Percentiles rank a stretch among this genome's conserved stretches.
Conservation (phyloP, 2,797 vertebrate genomes). For the Sebastes glaucus region DNA sequence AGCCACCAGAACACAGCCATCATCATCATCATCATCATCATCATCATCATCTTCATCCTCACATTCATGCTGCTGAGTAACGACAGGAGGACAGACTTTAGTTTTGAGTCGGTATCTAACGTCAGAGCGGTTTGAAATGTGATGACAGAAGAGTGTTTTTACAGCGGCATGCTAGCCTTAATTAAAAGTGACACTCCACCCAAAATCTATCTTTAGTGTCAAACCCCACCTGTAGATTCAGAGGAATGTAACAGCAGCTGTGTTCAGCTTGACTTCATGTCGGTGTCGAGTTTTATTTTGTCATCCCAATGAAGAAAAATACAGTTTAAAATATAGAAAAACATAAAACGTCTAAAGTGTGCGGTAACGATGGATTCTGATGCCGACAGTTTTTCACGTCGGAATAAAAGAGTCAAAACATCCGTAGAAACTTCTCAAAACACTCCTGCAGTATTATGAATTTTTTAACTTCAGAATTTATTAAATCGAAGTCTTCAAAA, state of each 20-base stretch:
- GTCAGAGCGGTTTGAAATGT: neutral
- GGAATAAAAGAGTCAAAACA: too few species aligned
- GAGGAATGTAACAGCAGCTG: neutral
- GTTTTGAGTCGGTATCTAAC: neutral
- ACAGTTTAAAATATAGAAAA: neutral
- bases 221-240: neutral
- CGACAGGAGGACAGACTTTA: accelerated
- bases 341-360: too few species aligned
- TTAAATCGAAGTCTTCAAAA: too few species aligned
- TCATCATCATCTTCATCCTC: neutral
- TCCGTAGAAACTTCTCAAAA: too few species aligned
- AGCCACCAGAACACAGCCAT: neutral
- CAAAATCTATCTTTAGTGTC: neutral
- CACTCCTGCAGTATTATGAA: too few species aligned
- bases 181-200: neutral
- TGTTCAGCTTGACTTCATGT: neutral
- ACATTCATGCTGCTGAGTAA: neutral
- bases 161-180: neutral
- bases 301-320: neutral
- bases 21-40: neutral
- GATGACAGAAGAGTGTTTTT: neutral
- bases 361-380: neutral
- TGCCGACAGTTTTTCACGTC: too few species aligned
- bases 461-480: too few species aligned
- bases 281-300: neutral